Percentiles rank a stretch among this genome's conserved stretches.
These are phyloP conservation scores for Gymnosoma rotundatum DNA, from an alignment of 2,888 invertebrate species.

Conservation along the genomic window DNA sequence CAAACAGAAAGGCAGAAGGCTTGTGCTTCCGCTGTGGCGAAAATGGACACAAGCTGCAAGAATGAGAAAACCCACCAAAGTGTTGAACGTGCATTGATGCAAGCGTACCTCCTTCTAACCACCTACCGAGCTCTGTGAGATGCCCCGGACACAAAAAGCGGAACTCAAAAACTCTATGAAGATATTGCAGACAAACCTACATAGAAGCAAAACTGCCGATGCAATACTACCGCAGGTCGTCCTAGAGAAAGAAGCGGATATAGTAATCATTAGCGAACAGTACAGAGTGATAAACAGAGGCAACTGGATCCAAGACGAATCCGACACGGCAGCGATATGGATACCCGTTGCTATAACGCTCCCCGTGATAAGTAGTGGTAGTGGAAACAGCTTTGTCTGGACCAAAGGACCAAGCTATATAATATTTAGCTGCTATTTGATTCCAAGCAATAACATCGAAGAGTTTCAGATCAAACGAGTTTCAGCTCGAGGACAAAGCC, in stretches of 20 bases:
- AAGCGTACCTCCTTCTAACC: not conserved
- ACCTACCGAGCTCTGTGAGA: not conserved
- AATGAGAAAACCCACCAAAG: too few relatives aligned
- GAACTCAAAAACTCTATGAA: not conserved
- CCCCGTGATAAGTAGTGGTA: too few relatives aligned
- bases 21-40: not conserved
- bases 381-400: too few relatives aligned
- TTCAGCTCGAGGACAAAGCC: not conserved
- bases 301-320: not conserved
- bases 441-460: not conserved
- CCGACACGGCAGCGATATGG: conserved; percentile 11
- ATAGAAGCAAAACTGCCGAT: conserved; percentile 11
- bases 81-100: not conserved
- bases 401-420: too few relatives aligned
- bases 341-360: too few relatives aligned
- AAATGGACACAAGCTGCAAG: too few relatives aligned
- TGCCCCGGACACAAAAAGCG: not conserved
- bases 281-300: not conserved
- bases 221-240: not conserved
- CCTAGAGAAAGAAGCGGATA: not conserved
- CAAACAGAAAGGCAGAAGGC: not conserved
- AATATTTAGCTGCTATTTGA: not conserved
- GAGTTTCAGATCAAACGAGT: not conserved
- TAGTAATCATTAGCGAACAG: not conserved
- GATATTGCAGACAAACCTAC: conserved; percentile 10